Evolutionary conservation across 2,888 invertebrate species (phyloP), one percentile per base, ranked within the genome.

Genomic region (Dicyrtoma fusca): DNA sequence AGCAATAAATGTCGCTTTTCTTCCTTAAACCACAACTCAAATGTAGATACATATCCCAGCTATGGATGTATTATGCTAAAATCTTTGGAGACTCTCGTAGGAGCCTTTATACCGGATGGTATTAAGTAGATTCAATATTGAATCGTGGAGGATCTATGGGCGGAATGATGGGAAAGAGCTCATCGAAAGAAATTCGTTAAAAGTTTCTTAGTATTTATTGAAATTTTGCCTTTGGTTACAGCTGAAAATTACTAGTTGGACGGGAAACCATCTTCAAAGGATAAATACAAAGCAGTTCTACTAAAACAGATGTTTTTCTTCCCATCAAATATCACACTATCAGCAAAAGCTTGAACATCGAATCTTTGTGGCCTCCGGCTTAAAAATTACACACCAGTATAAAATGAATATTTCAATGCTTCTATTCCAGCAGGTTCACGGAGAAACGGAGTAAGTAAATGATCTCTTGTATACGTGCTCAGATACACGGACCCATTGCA

Each of bases 161-260:
- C 34, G 34, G 34, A 34, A 34, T 34, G 34, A 34, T 34, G 34
- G 8, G 34, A 34, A 34, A 3, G 8, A 34, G 34, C 34, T 34
- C 34, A 34, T 34, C 34, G 34, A 34, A 34, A 34, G 34, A 34
- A 34, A 34, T 34, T 34, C 34, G 34, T 34, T 34, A 34, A 25
- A 57, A 57, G 25, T 57, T 57, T 57, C 57, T 23, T 23, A 25
- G 25, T 21, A 64, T 64, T 64, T 64, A 64, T 64, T 64, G 64
- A 64, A 64, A 64, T 64, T 25, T 49, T 45, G 64, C 64, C 64
- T 64, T 64, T 64, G 64, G 64, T 64, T 64, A 47, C 49, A 64
- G 49, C 14, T 49, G 25, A 63, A 63, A 63, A 63, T 63, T 17
- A 63, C 34, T 34, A 14, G 11, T 44, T 42, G 19, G 45, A 11